These are phyloP conservation scores for Ectemnius lituratus DNA, from an alignment of 2,888 invertebrate genomes.

Conservation along the genomic window DNA sequence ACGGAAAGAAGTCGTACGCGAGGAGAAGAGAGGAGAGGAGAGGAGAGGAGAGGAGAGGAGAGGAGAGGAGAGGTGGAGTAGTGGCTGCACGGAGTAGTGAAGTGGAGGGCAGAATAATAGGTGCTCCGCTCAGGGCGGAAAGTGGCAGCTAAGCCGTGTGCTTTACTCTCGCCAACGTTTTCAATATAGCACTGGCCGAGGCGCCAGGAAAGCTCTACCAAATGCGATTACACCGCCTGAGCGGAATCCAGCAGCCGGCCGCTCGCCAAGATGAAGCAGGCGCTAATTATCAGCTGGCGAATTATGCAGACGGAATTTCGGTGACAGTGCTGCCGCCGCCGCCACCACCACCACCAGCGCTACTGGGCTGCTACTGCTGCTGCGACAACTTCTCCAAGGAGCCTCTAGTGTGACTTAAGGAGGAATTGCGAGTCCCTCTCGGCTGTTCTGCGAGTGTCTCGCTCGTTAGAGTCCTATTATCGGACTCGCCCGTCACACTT, in stretches of 20 bases:
- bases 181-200: neutral
- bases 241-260: neutral
- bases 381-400: neutral
- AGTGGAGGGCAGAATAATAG: slow-evolving; percentile 48
- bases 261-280: neutral
- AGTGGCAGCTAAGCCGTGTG: slow-evolving; percentile 37
- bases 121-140: slow-evolving; percentile 31
- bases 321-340: too few species aligned
- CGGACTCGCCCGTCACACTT: too few species aligned
- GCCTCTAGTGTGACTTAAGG: too few species aligned
- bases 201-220: neutral
- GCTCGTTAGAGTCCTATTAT: too few species aligned
- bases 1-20: slow-evolving; percentile 34
- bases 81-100: slow-evolving; percentile 22
- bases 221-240: slow-evolving; percentile 1
- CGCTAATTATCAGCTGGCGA: too few species aligned
- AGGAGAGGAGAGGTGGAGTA: slow-evolving; percentile 22
- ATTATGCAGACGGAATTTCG: neutral
- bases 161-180: slow-evolving; percentile 18
- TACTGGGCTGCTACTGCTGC: too few species aligned
- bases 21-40: too few species aligned
- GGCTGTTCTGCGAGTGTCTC: too few species aligned
- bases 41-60: too few species aligned
- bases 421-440: too few species aligned
- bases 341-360: too few species aligned